Base-by-base conservation (phyloP, 2,113 vertebrate genomes). In the Labeo catla region DNA sequence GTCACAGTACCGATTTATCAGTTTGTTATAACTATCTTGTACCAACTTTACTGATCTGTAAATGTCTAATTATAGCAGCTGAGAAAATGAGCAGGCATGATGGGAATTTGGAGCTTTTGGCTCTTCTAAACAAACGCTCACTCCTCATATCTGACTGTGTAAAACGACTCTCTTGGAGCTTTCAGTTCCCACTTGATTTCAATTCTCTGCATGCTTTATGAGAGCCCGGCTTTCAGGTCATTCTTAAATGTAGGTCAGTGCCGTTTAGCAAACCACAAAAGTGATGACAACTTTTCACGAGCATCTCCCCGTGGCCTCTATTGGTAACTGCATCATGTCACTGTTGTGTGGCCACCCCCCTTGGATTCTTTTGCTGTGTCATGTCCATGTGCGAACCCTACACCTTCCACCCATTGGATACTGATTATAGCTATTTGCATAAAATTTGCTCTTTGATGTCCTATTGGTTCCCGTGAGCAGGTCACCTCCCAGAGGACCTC, bases 11-110 rank as follows among this genome's bases (percentile, higher is more conserved):
- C 19, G 52, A 15, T 12, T 12, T n/a, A 43, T 59, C 15, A 23
- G 16, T 50, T 34, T 34, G 23, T 28, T 66, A 4, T 50, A 49
- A 6, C n/a, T 39, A 10, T 4, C 39, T 43, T 63, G 19, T 13
- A 49, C 21, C n/a, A 16, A 49, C n/a, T 65, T 65, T 23, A n/a
- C 16, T 52, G 21, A 80, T 23, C 21, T 63, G 36, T 8, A 10
- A 61, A 36, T 34, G 68, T 84, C 91, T 95, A 94, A 93, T 95
- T 92, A 90, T 89, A 93, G 91, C 68, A 21, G 15, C 47, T 66
- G 86, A 8, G 86, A 92, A 93, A 93, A 93, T 92, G 86, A 90
- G 76, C 76, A 87, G 89, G 83, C 84, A 86, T 0, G 87, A 49
- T 16, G 74, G 88, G 88, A 91, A 93, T 93, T 78, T 74, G 89